Evolutionary conservation across 1,140 invertebrate species (phyloP), one percentile per base, ranked within the genome.

Genomic region (Camponotus pennsylvanicus): DNA sequence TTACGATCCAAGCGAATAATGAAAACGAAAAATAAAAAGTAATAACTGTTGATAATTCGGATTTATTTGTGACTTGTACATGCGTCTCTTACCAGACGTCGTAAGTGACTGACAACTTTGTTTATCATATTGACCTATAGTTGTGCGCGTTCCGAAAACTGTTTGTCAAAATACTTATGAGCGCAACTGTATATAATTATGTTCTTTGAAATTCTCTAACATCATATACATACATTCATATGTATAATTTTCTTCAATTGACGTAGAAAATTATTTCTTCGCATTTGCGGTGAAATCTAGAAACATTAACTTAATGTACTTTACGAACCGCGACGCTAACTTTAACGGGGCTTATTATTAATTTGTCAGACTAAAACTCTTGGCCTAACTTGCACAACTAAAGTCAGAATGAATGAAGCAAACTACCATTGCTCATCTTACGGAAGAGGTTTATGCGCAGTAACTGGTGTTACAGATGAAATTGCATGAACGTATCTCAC

Each of bases 311-410:
- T 42, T 42, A n/a, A 73, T 67, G 42, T 34, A n/a, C 34, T 18
- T 15, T n/a, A 37, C 69, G 40, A 61, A n/a, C 55, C 55, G 40
- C 55, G 52, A 27, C 18, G n/a, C 37, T 18, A 49, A 83, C 40
- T 83, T 63, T 61, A 42, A 8, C 42, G 8, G 69, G 57, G 45
- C n/a, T 63, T 55, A 75, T 82, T 73, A 67, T 83, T 83, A 83
- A 83, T 83, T 83, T 75, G 79, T 83, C 79, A 83, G 75, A 83
- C 40, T 83, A 13, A 75, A 75, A 83, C 69, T 83, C 79, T 61
- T n/a, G 40, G 69, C 34, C 69, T 45, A 75, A 83, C 69, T 83
- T 73, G 55, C 79, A 40, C 32, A 57, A 42, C 40, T 73, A n/a
- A 75, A 75, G 69, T 73, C 79, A 21, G 40, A 13, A 32, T n/a